These are phyloP conservation scores for Drosophila macrospina DNA, from an alignment of 2,888 invertebrate species.

Conservation along the genomic window DNA sequence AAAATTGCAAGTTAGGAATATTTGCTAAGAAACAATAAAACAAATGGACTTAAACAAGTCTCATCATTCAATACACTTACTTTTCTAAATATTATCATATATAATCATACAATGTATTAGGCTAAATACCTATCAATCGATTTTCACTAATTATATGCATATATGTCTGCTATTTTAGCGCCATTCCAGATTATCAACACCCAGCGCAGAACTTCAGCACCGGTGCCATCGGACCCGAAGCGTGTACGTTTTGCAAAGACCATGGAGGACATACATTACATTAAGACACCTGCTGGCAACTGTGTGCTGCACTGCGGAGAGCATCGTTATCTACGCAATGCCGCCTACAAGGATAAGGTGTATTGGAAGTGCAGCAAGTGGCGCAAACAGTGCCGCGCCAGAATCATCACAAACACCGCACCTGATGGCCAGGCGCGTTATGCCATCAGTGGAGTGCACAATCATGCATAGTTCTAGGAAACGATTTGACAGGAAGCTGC, in stretches of 20 bases:
- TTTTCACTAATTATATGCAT: constrained; percentile 5
- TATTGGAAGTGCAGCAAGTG: constrained; percentile 86
- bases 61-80: constrained; percentile 8
- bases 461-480: constrained; percentile 73
- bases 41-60: constrained; percentile 11
- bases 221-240: constrained; percentile 44
- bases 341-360: constrained; percentile 84
- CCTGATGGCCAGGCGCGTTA: constrained; percentile 59
- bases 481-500: background rate
- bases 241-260: constrained; percentile 73
- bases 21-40: constrained; percentile 39
- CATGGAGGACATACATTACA: constrained; percentile 77
- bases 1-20: constrained; percentile 32
- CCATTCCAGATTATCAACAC: constrained; percentile 36
- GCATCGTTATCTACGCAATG: constrained; percentile 85
- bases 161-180: constrained; percentile 40
- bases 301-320: constrained; percentile 83
- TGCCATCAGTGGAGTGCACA: constrained; percentile 84
- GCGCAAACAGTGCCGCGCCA: constrained; percentile 84
- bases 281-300: constrained; percentile 83
- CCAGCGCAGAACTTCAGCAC: constrained; percentile 15
- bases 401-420: constrained; percentile 83
- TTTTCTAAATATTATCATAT: constrained; percentile 3
- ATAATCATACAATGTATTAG: background rate
- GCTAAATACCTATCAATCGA: too few species aligned